Percentiles rank a stretch among this genome's conserved stretches.
phyloP scores from a whole-genome alignment of 1,140 invertebrate genomes.

The Trichomalopsis sarcophagae region DNA sequence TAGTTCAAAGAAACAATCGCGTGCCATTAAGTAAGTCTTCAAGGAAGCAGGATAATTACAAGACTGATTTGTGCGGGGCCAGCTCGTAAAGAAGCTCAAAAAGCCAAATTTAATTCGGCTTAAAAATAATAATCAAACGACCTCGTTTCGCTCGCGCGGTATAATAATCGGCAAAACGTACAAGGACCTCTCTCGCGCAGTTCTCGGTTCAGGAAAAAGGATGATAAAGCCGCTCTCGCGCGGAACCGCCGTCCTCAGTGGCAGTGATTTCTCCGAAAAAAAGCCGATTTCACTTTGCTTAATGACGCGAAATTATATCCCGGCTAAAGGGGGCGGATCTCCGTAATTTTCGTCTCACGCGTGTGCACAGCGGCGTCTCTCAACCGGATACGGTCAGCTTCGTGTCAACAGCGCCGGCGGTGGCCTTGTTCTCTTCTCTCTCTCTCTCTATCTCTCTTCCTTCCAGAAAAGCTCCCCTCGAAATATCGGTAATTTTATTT shows the following conservation, averaged over 20 bases:
- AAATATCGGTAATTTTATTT: constrained; percentile 45
- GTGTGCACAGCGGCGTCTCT: not conserved
- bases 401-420: not conserved
- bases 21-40: constrained; percentile 23
- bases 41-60: not conserved
- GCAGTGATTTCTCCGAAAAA: constrained; percentile 45
- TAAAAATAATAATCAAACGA: constrained; percentile 36
- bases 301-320: constrained; percentile 43
- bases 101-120: constrained; percentile 12
- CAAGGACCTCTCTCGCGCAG: not conserved
- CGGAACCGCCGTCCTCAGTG: not conserved
- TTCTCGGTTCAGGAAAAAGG: not conserved
- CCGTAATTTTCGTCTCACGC: constrained; percentile 34
- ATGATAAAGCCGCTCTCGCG: constrained; percentile 19
- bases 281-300: constrained; percentile 49
- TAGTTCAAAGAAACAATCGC: not conserved
- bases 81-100: not conserved
- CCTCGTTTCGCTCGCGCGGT: not conserved
- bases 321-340: constrained; percentile 32
- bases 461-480: not conserved
- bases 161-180: constrained; percentile 8
- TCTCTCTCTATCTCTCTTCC: not conserved
- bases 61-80: not conserved
- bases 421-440: not conserved
- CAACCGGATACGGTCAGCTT: not conserved